phyloP scores from a whole-genome alignment of 2,113 vertebrate species.

The Bubalus kerabau region DNA sequence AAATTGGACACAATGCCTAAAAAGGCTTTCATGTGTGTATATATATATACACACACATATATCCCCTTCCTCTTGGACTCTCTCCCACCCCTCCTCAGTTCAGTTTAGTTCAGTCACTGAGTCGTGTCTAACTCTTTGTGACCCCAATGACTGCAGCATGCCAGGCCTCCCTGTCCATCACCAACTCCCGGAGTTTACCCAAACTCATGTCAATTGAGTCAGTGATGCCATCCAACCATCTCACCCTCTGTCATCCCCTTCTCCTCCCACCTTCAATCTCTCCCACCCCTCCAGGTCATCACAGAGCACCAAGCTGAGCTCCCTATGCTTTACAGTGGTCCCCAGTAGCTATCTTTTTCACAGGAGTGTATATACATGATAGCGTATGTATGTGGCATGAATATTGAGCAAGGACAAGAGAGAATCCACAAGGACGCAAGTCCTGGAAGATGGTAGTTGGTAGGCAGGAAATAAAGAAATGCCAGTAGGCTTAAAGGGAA shows the following conservation, averaged over 20 bases:
- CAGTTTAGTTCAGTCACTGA: neutral
- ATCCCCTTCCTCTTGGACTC: neutral
- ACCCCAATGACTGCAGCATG: neutral
- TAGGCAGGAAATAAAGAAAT: neutral
- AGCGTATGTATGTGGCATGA: neutral
- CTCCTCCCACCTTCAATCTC: neutral
- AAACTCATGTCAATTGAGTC: neutral
- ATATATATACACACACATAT: neutral
- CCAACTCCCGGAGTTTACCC: neutral
- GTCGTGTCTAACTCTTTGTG: rapidly evolving
- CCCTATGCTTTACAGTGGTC: neutral
- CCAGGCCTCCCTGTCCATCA: neutral
- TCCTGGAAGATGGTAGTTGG: neutral
- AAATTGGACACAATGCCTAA: neutral
- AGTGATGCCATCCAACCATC: neutral
- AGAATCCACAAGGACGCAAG: neutral
- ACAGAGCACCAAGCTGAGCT: neutral
- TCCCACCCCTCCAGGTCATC: neutral
- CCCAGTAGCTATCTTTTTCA: neutral
- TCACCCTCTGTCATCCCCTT: neutral
- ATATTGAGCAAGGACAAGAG: neutral
- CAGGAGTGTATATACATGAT: neutral
- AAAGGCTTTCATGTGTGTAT: neutral
- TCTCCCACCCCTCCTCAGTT: neutral
- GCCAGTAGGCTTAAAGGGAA: neutral